Conservation (phyloP, 2,888 invertebrate genomes). For the Clunio marinus region DNA sequence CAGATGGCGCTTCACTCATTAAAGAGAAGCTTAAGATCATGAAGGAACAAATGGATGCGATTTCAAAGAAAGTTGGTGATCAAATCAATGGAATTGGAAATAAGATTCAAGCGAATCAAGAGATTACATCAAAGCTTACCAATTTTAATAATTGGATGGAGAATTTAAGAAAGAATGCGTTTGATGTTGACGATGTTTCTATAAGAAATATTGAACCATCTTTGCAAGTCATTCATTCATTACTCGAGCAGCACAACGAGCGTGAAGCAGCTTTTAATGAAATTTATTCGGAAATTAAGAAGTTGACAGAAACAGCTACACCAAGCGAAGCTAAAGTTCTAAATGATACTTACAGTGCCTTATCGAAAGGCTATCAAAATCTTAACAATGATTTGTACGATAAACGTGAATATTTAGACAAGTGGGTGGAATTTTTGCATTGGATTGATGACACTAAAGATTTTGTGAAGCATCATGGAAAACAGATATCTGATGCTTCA, state of each 20-base stretch:
- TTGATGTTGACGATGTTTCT: constrained; percentile 74
- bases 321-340: constrained; percentile 69
- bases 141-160: constrained; percentile 79
- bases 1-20: constrained; percentile 69
- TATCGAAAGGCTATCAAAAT: constrained; percentile 73
- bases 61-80: constrained; percentile 71
- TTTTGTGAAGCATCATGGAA: constrained; percentile 55
- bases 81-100: constrained; percentile 78
- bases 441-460: constrained; percentile 69
- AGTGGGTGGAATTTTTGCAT: constrained; percentile 76
- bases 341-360: constrained; percentile 68
- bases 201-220: constrained; percentile 76
- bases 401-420: constrained; percentile 70
- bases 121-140: constrained; percentile 72
- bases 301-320: constrained; percentile 64
- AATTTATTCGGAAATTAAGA: constrained; percentile 79
- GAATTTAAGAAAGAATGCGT: constrained; percentile 64
- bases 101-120: constrained; percentile 74
- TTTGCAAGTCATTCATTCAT: constrained; percentile 71
- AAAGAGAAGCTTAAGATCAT: constrained; percentile 70
- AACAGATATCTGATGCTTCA: constrained; percentile 73
- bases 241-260: constrained; percentile 80
- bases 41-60: constrained; percentile 66
- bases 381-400: constrained; percentile 69
- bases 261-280: constrained; percentile 72